Percentiles rank a stretch among this genome's conserved stretches.
phyloP scores from a whole-genome alignment of 2,888 invertebrate species.

The Bombylius discolor region DNA sequence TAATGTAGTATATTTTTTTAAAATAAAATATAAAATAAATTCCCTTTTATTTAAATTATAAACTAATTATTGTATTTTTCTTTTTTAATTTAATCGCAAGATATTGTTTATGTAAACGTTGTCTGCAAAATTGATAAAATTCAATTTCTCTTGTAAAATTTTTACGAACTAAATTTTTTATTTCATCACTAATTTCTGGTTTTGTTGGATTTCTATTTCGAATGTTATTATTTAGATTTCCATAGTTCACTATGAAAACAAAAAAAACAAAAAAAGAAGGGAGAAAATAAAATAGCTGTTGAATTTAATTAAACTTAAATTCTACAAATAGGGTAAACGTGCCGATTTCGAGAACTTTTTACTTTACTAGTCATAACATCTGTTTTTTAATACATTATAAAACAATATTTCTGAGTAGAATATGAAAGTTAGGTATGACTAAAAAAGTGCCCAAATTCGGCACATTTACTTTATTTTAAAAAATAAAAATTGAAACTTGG shows the following conservation, averaged over 20 bases:
- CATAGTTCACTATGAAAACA: slow-evolving; percentile 52
- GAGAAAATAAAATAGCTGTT: neutral
- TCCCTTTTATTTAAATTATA: no score
- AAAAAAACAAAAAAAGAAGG: slow-evolving; percentile 3
- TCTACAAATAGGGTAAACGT: no score
- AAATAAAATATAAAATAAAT: no score
- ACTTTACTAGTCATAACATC: slow-evolving; percentile 1
- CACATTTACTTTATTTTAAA: slow-evolving; percentile 14
- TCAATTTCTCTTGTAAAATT: slow-evolving; percentile 83
- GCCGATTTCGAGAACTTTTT: no score
- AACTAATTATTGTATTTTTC: no score
- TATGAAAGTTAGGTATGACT: no score
- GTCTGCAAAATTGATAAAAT: slow-evolving; percentile 79
- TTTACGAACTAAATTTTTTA: slow-evolving; percentile 67
- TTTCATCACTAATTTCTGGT: slow-evolving; percentile 66
- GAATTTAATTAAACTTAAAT: neutral
- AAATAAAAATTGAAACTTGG: slow-evolving; percentile 10
- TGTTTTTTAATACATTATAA: slow-evolving; percentile 58
- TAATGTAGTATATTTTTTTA: no score
- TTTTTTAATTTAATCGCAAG: no score
- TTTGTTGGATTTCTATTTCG: slow-evolving; percentile 77
- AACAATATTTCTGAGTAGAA: slow-evolving; percentile 16
- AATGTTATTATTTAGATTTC: slow-evolving; percentile 64
- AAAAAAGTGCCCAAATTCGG: slow-evolving; percentile 10
- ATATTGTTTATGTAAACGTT: slow-evolving; percentile 61